These are phyloP conservation scores for Euphonia xanthogaster DNA, from an alignment of 2,797 vertebrate genomes.

Conservation along the genomic window DNA sequence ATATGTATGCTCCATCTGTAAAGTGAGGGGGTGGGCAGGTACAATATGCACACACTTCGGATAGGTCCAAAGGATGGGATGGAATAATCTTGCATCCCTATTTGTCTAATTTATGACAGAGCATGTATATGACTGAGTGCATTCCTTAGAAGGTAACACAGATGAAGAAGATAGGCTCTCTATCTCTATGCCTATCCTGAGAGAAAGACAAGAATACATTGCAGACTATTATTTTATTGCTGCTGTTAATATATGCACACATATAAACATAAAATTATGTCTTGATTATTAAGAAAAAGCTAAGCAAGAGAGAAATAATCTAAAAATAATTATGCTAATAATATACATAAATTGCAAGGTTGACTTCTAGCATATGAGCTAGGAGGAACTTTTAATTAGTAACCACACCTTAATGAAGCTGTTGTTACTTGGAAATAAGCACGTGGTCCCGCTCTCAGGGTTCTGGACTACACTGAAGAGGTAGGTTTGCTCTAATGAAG, in stretches of 20 bases:
- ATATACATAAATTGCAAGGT: not conserved
- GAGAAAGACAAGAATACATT: not conserved
- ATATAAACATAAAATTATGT: not conserved
- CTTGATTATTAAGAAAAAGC: not conserved
- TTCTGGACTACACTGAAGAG: not conserved
- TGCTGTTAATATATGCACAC: not conserved
- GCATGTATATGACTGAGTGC: not conserved
- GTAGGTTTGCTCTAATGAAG: not conserved
- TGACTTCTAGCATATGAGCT: not conserved
- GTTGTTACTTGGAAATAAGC: not conserved
- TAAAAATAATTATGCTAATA: not conserved
- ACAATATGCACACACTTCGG: not conserved
- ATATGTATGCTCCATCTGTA: not conserved
- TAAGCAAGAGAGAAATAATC: not conserved
- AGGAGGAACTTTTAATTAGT: not conserved
- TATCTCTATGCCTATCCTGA: not conserved
- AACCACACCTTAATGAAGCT: not conserved
- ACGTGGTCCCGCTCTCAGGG: not conserved
- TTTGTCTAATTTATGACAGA: not conserved
- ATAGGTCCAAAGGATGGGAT: not conserved
- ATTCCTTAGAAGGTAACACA: not conserved
- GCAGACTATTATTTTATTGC: not conserved
- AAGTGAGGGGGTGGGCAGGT: not conserved
- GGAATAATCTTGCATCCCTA: not conserved
- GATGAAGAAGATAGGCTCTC: not conserved